Percentiles rank a stretch among this genome's conserved stretches.
Evolutionary conservation across 2,113 vertebrate species (phyloP).

Genomic region (Calidris pugnax): DNA sequence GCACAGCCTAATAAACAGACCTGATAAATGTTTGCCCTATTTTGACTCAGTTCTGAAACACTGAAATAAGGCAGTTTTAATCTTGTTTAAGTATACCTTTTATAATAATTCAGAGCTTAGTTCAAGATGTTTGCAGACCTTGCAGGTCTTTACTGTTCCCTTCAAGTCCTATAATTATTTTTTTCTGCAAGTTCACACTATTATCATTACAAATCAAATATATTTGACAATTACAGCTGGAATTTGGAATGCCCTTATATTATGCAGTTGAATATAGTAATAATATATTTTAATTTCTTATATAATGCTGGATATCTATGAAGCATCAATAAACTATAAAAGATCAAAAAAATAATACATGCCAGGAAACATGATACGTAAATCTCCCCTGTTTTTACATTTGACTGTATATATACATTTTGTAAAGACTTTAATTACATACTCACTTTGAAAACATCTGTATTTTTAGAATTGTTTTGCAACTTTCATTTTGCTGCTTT

Average conservation of each 20-base stretch:
- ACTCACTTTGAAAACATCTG: neutral
- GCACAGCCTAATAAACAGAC: neutral
- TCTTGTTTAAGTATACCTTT: neutral
- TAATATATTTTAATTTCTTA: neutral
- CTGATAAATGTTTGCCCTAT: neutral
- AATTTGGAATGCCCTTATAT: neutral
- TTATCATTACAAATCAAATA: neutral
- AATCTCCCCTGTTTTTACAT: neutral
- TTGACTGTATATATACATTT: neutral
- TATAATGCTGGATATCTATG: neutral
- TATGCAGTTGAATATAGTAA: neutral
- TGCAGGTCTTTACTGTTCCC: neutral
- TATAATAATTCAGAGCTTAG: neutral
- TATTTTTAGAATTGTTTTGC: neutral
- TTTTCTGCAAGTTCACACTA: neutral
- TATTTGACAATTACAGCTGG: neutral
- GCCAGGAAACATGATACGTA: neutral
- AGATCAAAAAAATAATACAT: neutral
- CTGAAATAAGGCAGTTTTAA: neutral
- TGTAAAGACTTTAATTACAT: neutral
- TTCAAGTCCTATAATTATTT: neutral
- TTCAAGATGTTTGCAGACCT: neutral
- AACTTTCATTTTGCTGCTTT: neutral
- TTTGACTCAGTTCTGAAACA: neutral
- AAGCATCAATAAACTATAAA: neutral